These are phyloP conservation scores for Drosophila cognata DNA, from an alignment of 2,888 invertebrate genomes.

Conservation along the genomic window DNA sequence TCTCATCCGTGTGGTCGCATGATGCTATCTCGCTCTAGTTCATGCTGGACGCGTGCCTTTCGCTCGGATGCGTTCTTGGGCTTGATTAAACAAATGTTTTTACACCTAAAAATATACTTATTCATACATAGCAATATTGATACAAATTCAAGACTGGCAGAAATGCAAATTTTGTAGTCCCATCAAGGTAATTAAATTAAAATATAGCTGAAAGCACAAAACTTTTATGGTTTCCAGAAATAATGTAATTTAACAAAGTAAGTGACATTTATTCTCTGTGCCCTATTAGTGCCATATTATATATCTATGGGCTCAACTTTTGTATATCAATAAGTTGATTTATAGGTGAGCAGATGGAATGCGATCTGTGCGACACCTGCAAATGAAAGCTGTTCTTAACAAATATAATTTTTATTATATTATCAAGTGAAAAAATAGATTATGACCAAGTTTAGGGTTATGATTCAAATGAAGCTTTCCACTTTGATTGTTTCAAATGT, in stretches of 20 bases:
- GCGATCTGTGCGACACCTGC: neutral
- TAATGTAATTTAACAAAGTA: neutral
- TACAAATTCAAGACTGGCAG: neutral
- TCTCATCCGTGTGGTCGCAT: neutral
- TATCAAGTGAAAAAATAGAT: neutral
- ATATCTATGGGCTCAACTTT: neutral
- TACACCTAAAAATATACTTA: neutral
- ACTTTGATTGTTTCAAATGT: neutral
- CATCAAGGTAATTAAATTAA: neutral
- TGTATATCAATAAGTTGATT: neutral
- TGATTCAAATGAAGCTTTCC: neutral
- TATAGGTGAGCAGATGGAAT: neutral
- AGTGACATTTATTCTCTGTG: neutral
- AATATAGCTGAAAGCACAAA: neutral
- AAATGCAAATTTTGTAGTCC: neutral
- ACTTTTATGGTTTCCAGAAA: neutral
- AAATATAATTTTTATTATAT: neutral
- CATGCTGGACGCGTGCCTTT: neutral
- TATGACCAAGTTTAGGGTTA: neutral
- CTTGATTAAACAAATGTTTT: neutral
- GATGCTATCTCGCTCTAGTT: constrained; percentile 2
- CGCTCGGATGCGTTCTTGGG: neutral
- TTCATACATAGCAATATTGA: neutral
- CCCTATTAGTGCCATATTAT: neutral
- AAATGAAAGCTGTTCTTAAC: neutral